Conservation (phyloP, 2,888 invertebrate genomes). For the Isotomurus palustris region DNA sequence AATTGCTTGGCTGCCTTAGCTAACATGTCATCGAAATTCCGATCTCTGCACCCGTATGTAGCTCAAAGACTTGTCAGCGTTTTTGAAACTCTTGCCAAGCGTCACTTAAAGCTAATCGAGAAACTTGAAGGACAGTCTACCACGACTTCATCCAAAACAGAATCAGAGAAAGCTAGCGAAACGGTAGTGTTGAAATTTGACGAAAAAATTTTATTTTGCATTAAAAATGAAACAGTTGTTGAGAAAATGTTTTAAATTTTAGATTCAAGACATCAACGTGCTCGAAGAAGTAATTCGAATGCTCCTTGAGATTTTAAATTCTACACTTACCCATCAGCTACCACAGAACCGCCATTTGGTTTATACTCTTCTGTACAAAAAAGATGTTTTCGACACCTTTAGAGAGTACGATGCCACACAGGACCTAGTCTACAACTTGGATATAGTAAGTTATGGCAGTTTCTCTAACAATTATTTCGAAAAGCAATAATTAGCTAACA, state of each 20-base stretch:
- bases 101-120: slow-evolving; percentile 55
- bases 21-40: slow-evolving; percentile 92
- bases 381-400: slow-evolving; percentile 80
- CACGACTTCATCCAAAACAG: slow-evolving; percentile 13
- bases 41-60: slow-evolving; percentile 89
- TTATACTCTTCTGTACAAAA: slow-evolving; percentile 91
- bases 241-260: slow-evolving; percentile 40
- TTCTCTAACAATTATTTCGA: not conserved
- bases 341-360: slow-evolving; percentile 85
- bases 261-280: slow-evolving; percentile 84
- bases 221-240: not conserved
- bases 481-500: not conserved
- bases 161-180: slow-evolving; percentile 40
- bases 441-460: slow-evolving; percentile 63
- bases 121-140: slow-evolving; percentile 21
- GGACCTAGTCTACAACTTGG: slow-evolving; percentile 90
- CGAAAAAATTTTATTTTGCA: not conserved
- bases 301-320: slow-evolving; percentile 95
- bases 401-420: slow-evolving; percentile 83
- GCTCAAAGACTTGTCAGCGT: slow-evolving; percentile 88
- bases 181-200: slow-evolving; percentile 24
- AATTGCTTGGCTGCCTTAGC: slow-evolving; percentile 97
- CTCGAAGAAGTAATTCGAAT: slow-evolving; percentile 94
- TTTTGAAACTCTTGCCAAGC: slow-evolving; percentile 85
- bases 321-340: slow-evolving; percentile 82